Conservation (phyloP, 2,113 vertebrate species). For the Carettochelys insculpta region DNA sequence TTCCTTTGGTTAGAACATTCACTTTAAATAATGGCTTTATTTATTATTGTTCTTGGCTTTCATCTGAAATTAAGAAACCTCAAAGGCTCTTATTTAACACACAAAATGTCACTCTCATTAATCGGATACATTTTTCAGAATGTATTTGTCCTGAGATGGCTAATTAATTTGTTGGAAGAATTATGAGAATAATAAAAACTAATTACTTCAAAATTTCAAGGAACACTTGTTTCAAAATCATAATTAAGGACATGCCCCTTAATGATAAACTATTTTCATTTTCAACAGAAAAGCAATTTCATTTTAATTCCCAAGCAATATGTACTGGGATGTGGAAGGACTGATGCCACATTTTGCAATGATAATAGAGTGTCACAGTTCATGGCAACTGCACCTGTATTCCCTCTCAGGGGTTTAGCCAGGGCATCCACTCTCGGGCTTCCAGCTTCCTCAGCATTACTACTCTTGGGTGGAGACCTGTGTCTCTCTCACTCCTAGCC, state of each 20-base stretch:
- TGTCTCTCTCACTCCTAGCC: not conserved
- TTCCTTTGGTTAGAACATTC: conserved; percentile 57
- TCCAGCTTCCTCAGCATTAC: not conserved
- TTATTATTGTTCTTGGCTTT: conserved; percentile 42
- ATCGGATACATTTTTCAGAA: conserved; percentile 51
- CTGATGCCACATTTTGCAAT: not conserved
- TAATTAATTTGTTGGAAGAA: conserved; percentile 64
- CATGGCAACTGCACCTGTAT: not conserved
- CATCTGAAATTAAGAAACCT: conserved; percentile 58
- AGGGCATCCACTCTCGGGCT: not conserved
- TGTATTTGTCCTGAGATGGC: conserved; percentile 33
- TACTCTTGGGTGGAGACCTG: not conserved
- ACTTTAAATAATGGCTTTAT: conserved; percentile 58
- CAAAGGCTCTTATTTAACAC: conserved; percentile 20
- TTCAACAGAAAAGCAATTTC: conserved; percentile 41
- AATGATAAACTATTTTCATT: conserved; percentile 52
- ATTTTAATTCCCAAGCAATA: conserved; percentile 49
- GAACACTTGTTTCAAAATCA: conserved; percentile 60
- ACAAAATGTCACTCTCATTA: conserved; percentile 50
- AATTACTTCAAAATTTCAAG: conserved; percentile 59
- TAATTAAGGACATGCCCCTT: conserved; percentile 46
- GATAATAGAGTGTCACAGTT: not conserved
- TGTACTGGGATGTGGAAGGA: not conserved
- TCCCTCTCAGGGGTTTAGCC: not conserved
- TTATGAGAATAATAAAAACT: conserved; percentile 65